Evolutionary conservation across 2,888 invertebrate species (phyloP).

Genomic region (Phrixothrix hirtus): DNA sequence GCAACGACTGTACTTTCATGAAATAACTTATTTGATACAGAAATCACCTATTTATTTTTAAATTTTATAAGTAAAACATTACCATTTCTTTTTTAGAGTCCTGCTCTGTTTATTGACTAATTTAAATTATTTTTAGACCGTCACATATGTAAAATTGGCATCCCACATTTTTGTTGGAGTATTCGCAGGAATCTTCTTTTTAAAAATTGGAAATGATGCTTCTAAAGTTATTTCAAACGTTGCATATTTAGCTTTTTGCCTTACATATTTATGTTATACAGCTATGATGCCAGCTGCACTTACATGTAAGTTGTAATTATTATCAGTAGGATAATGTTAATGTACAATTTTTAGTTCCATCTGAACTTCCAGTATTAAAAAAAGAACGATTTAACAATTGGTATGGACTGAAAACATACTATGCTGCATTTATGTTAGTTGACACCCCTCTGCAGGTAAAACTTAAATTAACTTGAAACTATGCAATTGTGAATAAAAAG

Average conservation of each 20-base stretch:
- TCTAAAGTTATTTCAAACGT: conserved; percentile 74
- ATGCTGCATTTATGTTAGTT: conserved; percentile 69
- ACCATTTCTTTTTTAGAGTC: no score
- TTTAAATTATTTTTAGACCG: conserved; percentile 69
- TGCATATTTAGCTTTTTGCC: conserved; percentile 68
- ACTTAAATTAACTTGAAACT: no score
- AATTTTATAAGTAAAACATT: no score
- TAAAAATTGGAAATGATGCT: conserved; percentile 69
- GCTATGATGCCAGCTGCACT: conserved; percentile 82
- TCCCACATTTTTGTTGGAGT: conserved; percentile 71
- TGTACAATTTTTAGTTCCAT: conserved; percentile 73
- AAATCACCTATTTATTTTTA: no score
- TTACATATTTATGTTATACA: conserved; percentile 75
- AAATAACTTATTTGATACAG: no score
- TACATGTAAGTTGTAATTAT: conserved; percentile 78
- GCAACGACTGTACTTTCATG: no score
- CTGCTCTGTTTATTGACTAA: no score
- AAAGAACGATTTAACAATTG: conserved; percentile 87
- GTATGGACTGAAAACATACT: conserved; percentile 80
- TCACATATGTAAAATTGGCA: conserved; percentile 70
- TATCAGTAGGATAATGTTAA: no score
- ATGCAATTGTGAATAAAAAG: no score
- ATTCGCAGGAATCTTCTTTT: conserved; percentile 69
- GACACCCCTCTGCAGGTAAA: conserved; percentile 73
- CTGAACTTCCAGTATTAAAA: conserved; percentile 70